Evolutionary conservation across 2,113 vertebrate genomes (phyloP), one percentile per base, ranked within the genome.

Genomic region (Chloropsis cyanopogon): DNA sequence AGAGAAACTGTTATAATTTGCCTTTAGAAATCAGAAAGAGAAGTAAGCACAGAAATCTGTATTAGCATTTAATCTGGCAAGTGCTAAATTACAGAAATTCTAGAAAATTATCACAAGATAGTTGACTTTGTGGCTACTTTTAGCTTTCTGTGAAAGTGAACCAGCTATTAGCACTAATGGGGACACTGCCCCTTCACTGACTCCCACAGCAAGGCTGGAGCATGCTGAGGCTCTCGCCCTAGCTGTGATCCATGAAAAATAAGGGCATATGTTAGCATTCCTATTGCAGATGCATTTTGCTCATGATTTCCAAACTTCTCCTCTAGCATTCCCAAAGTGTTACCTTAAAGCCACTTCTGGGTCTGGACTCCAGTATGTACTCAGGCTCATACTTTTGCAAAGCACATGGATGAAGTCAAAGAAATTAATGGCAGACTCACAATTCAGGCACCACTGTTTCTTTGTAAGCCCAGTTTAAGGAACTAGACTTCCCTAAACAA

Each of bases 211-310:
- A 59, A 50, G 70, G 35, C 46, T 80, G 50, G 54, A 76, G 50
- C 23, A 31, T 0, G 0, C 65, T 2, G 3, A 53, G 17, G 24
- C 60, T 81, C 72, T 88, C 52, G 12, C 7, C 10, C 6, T 4
- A 10, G 35, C 9, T 72, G 17, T 50, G 66, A 54, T 26, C 50
- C 33, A 25, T 75, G 44, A 42, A 79, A 66, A 28, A 44, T 20
- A 70, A 65, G 20, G 14, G 37, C 6, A 0, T 11, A 3, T 53
- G 31, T 47, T 71, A 42, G 64, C 21, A 52, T 44, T 80, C 7
- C 11, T 39, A 10, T 16, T 70, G 56, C 9, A 75, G 52, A 24
- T 33, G 9, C 24, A 14, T 73, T 70, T 78, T 70, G 29, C 14
- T 78, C 20, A 9, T 3, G 4, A 5, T 50, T 92, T 79, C 64